Evolutionary conservation across 2,113 vertebrate species (phyloP), one percentile per base, ranked within the genome.

Genomic region (Tretioscincus oriximinensis): DNA sequence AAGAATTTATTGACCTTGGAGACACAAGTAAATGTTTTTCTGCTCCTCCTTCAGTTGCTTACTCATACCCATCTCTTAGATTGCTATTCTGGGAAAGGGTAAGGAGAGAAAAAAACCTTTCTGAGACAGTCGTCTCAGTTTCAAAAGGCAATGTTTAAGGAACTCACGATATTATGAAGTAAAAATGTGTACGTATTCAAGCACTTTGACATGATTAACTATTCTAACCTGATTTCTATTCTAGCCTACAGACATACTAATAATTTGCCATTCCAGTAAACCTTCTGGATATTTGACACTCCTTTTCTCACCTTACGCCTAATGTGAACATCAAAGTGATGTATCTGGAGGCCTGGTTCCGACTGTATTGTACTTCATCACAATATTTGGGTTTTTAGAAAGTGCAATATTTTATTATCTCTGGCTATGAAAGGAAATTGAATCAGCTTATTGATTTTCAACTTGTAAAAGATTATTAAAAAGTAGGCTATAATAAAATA

Each of bases 401-500:
- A 9, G 8, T 41, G 31, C 20, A 10, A 22, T 41, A 35, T 41
- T 69, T 69, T 69, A 41, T 9, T 9, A 69, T 41, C 21, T 21
- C 66, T 68, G 49, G 49, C 49, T 14, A 51, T 29, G 28, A 26
- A 9, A 31, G 31, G 31, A 20, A 35, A 51, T 51, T 20, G 31
- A 35, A 51, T 8, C 47, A 18, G 49, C 54, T 54, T 22, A 29
- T 73, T 51, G 26, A 2, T 29, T 16, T 21, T 6, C 70, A 72
- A n/a, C 49, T n/a, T 71, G 45, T 26, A 54, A n/a, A 73, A 51
- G n/a, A 9, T 51, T 51, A 73, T 51, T 51, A 54, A 12, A 71
- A 71, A 12, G 24, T 22, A 51, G 49, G 9, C 49, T 14, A 51
- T 12, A 49, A 47, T 10, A 70, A 86, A 89, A 84, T 61, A 85